Conservation (phyloP, 53 echinoderm and acorn worm genomes). For the Astropecten irregularis region DNA sequence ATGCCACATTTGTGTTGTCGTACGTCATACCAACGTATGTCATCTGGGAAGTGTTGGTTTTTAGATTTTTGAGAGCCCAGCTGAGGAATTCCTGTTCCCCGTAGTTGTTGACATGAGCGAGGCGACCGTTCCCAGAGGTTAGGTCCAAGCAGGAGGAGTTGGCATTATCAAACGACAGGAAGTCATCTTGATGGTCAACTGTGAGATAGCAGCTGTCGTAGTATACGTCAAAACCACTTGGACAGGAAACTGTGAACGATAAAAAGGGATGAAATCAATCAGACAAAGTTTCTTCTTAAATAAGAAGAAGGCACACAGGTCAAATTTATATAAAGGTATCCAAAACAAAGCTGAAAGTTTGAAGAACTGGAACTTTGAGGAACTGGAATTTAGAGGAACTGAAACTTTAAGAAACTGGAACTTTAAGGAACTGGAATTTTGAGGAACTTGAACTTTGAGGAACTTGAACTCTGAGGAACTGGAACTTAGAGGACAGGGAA, state of each 20-base stretch:
- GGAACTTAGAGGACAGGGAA: too few relatives aligned
- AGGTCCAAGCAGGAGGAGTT: constrained; percentile 60
- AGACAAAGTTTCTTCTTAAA: too few relatives aligned
- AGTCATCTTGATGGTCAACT: constrained; percentile 8
- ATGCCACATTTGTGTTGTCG: constrained; percentile 7
- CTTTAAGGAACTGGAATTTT: too few relatives aligned
- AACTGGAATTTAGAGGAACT: too few relatives aligned
- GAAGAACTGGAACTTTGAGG: too few relatives aligned
- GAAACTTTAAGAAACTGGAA: too few relatives aligned
- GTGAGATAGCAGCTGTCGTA: constrained; percentile 76
- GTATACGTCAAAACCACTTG: constrained; percentile 64
- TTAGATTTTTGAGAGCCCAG: constrained; percentile 62
- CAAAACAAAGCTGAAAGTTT: too few relatives aligned
- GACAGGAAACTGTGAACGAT: constrained; percentile 65
- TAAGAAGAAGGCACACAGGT: too few relatives aligned
- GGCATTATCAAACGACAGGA: constrained; percentile 36
- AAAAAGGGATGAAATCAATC: background rate
- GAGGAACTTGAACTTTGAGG: too few relatives aligned
- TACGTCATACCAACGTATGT: constrained; percentile 67
- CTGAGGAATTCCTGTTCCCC: constrained; percentile 74
- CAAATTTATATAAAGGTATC: too few relatives aligned
- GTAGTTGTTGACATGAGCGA: constrained; percentile 63
- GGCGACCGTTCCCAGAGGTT: constrained; percentile 65
- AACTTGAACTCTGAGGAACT: too few relatives aligned
- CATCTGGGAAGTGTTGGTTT: background rate